Evolutionary conservation across 1,140 invertebrate species (phyloP).

Genomic region (Drosophila sp.): DNA sequence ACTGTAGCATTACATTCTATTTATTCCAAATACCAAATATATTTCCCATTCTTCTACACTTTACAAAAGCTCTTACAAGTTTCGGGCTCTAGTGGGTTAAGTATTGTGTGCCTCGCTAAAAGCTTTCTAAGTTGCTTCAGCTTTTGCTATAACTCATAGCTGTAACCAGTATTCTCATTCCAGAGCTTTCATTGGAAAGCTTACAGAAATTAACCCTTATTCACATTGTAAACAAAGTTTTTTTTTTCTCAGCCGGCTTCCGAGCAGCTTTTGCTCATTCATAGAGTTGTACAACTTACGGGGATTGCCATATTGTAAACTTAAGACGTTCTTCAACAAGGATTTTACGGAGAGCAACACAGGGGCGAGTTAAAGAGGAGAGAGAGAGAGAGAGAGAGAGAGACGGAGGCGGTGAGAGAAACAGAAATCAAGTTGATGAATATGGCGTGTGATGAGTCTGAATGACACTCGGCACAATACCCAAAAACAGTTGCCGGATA

Average conservation of each 20-base stretch:
- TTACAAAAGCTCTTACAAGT: background rate
- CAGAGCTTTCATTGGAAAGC: slow-evolving; percentile 56
- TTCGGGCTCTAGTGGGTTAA: slow-evolving; percentile 3
- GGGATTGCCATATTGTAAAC: slow-evolving; percentile 40
- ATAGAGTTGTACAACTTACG: slow-evolving; percentile 45
- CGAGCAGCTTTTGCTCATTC: slow-evolving; percentile 57
- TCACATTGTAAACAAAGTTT: slow-evolving; percentile 24
- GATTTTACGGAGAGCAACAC: slow-evolving; percentile 12
- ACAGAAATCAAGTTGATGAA: slow-evolving; percentile 71
- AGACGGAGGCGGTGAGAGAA: slow-evolving; percentile 13
- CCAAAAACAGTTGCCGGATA: slow-evolving; percentile 37
- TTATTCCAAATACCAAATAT: background rate
- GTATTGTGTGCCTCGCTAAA: background rate
- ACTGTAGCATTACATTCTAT: slow-evolving; percentile 7
- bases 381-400: background rate
- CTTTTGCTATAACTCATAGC: slow-evolving; percentile 39
- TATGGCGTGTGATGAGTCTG: slow-evolving; percentile 71
- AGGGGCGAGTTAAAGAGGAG: background rate
- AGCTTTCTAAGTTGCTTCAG: background rate
- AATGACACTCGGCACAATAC: slow-evolving; percentile 31
- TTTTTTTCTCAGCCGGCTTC: slow-evolving; percentile 62
- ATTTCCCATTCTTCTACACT: slow-evolving; percentile 2
- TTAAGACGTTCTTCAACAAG: slow-evolving; percentile 22
- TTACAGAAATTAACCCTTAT: slow-evolving; percentile 35
- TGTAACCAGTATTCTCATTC: slow-evolving; percentile 53